Base-by-base conservation (phyloP, 2,797 vertebrate genomes). In the Phaenicophaeus curvirostris region DNA sequence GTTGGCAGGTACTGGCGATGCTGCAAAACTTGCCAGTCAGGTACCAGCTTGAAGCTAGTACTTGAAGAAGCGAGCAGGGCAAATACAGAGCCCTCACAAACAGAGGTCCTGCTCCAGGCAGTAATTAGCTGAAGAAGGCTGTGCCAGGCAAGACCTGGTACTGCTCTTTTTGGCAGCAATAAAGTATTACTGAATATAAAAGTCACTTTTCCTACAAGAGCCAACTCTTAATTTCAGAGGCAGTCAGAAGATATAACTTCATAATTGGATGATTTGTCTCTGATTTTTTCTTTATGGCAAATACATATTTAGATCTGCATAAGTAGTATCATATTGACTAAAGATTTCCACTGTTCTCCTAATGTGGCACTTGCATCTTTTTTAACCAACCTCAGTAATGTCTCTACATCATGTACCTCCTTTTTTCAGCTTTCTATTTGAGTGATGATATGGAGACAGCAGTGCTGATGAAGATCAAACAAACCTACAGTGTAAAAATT, bases 401-500 rank as follows among this genome's bases (percentile, higher is more conserved):
- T 85, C 51, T 87, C 44, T 75, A 72, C 72, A 62, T 85, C 50
- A 50, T 16, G 33, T 48, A 42, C 93, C 28, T 51, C 46, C 59
- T 81, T 84, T 74, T 83, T 53, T 74, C 41, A 86, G 75, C 50
- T 77, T 88, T 94, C 48, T 71, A 4, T 62, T 63, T 69, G 69
- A 95, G 71, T 89, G 89, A 92, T 71, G 31, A 92, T 54, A 51
- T 79, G 33, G 68, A 94, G 39, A 73, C 25, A 89, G 55, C 42
- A 63, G 18, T 27, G 24, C 53, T 53, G 37, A 35, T 75, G 51
- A 91, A 85, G 81, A 95, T 83, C 72, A 94, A 92, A 89, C 66
- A 88, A 88, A 78, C 37, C 33, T 80, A 65, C 55, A 33, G 16
- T 39, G 42, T 55, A 68, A 75, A 90, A 55, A 9, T 80, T 73